Base-by-base conservation (phyloP, 2,797 vertebrate species). In the Alfaro cultratus region DNA sequence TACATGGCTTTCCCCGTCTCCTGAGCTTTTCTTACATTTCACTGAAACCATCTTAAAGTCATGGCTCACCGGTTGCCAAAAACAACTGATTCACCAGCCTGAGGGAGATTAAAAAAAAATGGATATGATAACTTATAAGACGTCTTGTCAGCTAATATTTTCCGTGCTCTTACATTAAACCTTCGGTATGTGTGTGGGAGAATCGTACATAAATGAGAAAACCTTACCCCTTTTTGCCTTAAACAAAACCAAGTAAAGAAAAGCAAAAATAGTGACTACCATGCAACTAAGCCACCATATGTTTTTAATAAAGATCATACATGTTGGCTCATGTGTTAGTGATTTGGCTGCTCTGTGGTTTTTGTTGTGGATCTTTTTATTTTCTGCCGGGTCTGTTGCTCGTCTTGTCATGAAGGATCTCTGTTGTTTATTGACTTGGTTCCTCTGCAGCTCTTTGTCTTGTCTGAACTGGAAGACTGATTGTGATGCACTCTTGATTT, bases 351-450 rank as follows among this genome's bases (percentile, higher is more conserved):
- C 82, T 83, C 76, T 84, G 82, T 76, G 91, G 82, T 87, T 43
- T 75, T 84, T 86, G 87, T 84, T 49, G 82, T 39, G 80, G 77
- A 85, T 83, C 76, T 74, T 67, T 34, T 51, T 84, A 72, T 87
- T 46, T 68, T 57, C 11, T 62, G 47, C 80, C 79, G 3, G 82
- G 79, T 85, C 77, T 70, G 47, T 80, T 82, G 75, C 82, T 80
- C 79, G 73, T 84, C 55, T 67, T 45, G 76, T 89, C 83, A 90
- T 82, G 77, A 85, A 77, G 83, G 78, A 86, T 88, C 62, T 83
- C 34, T 77, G 86, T 88, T 91, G 88, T 93, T 93, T 92, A 88
- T 90, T 79, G 85, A 89, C 88, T 91, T 16, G 80, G 86, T 89
- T 87, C 81, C 85, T 82, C 78, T 77, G 36, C 46, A 62, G 85